phyloP scores from a whole-genome alignment of 2,113 vertebrate species.

The Ovis canadensis region DNA sequence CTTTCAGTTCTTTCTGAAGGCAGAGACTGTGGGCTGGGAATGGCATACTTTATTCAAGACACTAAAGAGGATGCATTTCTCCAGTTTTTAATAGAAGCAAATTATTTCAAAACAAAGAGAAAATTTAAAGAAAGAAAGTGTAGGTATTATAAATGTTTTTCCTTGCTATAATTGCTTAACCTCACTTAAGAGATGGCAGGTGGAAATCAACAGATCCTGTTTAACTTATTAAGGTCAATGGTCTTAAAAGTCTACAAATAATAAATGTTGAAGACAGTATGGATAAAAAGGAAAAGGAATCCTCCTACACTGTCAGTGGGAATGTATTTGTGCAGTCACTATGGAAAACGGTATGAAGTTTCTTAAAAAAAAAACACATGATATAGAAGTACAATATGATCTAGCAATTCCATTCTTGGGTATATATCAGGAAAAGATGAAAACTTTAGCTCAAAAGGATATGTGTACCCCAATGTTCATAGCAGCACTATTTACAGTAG shows the following conservation, averaged over 20 bases:
- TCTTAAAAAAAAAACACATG: background rate
- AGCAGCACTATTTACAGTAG: background rate
- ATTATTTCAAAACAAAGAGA: background rate
- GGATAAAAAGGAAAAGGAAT: background rate
- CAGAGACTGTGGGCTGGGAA: background rate
- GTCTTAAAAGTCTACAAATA: background rate
- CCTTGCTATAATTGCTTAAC: background rate
- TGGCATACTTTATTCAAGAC: background rate
- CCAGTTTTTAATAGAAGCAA: background rate
- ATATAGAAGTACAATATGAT: background rate
- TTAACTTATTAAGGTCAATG: background rate
- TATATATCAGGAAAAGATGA: background rate
- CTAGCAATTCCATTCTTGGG: background rate
- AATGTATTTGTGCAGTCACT: background rate
- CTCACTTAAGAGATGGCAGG: background rate
- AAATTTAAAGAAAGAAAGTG: background rate
- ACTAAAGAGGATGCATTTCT: background rate
- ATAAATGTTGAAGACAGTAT: background rate
- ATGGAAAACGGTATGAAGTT: background rate
- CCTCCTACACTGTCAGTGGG: background rate
- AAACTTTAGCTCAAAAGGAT: background rate
- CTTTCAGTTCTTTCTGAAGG: background rate
- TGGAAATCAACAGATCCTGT: background rate
- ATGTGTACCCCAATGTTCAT: background rate
- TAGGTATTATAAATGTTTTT: background rate